Evolutionary conservation across 2,888 invertebrate genomes (phyloP).

Genomic region (Acheta domesticus): DNA sequence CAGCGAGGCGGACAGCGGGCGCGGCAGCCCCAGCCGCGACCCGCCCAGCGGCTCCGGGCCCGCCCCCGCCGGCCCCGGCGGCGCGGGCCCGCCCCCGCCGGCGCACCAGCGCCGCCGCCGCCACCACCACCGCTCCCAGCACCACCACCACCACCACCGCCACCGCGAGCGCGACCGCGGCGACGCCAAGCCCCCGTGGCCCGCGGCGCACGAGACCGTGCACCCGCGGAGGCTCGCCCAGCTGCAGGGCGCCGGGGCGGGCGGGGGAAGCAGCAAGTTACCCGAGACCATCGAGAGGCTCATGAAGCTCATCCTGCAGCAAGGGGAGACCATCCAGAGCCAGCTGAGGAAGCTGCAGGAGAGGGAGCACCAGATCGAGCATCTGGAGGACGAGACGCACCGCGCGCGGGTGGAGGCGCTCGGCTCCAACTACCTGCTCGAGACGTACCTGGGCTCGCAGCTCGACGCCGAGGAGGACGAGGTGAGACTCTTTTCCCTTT

Average conservation of each 20-base stretch:
- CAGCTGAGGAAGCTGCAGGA: conserved; percentile 53
- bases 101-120: conserved; percentile 31
- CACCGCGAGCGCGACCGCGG: background rate
- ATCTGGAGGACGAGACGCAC: conserved; percentile 74
- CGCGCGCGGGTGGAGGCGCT: conserved; percentile 67
- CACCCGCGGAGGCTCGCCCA: conserved; percentile 46
- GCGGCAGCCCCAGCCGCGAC: conserved; percentile 41
- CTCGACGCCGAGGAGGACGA: conserved; percentile 43
- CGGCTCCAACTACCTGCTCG: conserved; percentile 74
- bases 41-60: conserved; percentile 12
- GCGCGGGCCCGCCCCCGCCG: conserved; percentile 31
- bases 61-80: background rate
- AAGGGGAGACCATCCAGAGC: conserved; percentile 57
- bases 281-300: conserved; percentile 49
- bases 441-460: conserved; percentile 63
- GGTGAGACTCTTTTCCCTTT: conserved; percentile 48
- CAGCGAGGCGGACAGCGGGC: conserved; percentile 43
- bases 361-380: conserved; percentile 74
- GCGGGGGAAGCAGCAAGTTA: conserved; percentile 24
- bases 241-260: conserved; percentile 40
- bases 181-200: conserved; percentile 40
- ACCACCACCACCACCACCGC: background rate
- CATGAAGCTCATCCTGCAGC: conserved; percentile 56
- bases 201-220: conserved; percentile 34
- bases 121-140: conserved; percentile 26